Evolutionary conservation across 1,140 invertebrate genomes (phyloP).

Genomic region (Aethina tumida): DNA sequence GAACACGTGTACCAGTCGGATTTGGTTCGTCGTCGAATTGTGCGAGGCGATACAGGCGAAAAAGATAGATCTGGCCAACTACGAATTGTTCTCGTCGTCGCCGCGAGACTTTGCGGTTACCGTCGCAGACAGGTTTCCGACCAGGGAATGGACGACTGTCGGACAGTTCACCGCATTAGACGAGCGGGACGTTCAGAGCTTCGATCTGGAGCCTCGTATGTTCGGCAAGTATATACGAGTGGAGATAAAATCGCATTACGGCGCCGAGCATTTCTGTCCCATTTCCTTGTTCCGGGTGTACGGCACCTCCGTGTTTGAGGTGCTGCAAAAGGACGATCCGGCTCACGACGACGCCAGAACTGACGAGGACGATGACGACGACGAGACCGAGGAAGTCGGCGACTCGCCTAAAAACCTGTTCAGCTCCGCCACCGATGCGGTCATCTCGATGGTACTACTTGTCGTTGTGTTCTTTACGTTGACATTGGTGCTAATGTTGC

Average conservation of each 20-base stretch:
- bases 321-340: constrained; percentile 66
- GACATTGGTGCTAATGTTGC: too few relatives aligned
- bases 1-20: constrained; percentile 84
- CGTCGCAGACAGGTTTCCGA: constrained; percentile 61
- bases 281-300: constrained; percentile 85
- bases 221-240: constrained; percentile 93
- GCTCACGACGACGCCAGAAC: constrained; percentile 39
- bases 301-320: constrained; percentile 85
- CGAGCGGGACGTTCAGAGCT: constrained; percentile 78
- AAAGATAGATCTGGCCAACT: constrained; percentile 92
- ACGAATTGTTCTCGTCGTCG: constrained; percentile 95
- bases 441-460: constrained; percentile 76
- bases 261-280: constrained; percentile 95
- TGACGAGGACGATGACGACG: constrained; percentile 54
- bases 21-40: constrained; percentile 95
- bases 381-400: constrained; percentile 43
- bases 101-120: constrained; percentile 83
- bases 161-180: constrained; percentile 83
- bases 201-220: constrained; percentile 62
- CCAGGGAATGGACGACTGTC: constrained; percentile 81
- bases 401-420: constrained; percentile 56
- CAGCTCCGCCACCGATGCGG: constrained; percentile 73
- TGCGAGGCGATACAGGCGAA: constrained; percentile 95
- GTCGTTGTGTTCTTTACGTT: too few relatives aligned
- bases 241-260: constrained; percentile 88